phyloP scores from a whole-genome alignment of 2,113 vertebrate species.

The Psophia crepitans region DNA sequence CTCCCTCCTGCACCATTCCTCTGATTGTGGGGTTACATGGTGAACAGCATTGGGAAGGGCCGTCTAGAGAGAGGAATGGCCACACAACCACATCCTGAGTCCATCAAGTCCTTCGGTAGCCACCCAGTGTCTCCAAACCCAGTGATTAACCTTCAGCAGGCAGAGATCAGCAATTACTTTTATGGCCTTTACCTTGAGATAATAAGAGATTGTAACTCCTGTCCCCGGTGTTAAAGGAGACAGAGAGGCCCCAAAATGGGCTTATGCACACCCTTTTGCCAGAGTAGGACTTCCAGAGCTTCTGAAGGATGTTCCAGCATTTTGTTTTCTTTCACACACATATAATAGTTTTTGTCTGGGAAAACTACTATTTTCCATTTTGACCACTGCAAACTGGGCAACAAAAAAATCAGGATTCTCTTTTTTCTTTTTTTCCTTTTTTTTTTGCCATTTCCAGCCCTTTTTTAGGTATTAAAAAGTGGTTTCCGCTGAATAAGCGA shows the following conservation, averaged over 20 bases:
- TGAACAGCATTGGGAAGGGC: background rate
- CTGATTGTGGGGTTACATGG: background rate
- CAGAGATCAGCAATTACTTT: background rate
- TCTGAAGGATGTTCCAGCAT: background rate
- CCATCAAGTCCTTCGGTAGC: background rate
- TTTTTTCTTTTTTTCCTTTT: no score
- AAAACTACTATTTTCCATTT: background rate
- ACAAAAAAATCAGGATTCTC: background rate
- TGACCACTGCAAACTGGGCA: background rate
- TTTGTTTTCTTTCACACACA: background rate
- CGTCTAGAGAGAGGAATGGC: background rate
- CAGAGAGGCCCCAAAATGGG: background rate
- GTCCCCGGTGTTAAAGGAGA: background rate
- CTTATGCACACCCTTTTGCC: background rate
- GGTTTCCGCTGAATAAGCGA: background rate
- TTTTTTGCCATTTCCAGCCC: background rate
- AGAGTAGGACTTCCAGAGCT: background rate
- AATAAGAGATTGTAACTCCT: background rate
- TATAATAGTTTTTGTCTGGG: background rate
- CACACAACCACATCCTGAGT: background rate
- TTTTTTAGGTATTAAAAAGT: background rate
- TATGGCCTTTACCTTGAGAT: background rate
- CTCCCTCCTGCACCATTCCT: background rate
- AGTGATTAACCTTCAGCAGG: background rate
- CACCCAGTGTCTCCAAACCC: background rate